These are phyloP conservation scores for Euthynnus affinis DNA, from an alignment of 2,797 vertebrate species.

Conservation along the genomic window DNA sequence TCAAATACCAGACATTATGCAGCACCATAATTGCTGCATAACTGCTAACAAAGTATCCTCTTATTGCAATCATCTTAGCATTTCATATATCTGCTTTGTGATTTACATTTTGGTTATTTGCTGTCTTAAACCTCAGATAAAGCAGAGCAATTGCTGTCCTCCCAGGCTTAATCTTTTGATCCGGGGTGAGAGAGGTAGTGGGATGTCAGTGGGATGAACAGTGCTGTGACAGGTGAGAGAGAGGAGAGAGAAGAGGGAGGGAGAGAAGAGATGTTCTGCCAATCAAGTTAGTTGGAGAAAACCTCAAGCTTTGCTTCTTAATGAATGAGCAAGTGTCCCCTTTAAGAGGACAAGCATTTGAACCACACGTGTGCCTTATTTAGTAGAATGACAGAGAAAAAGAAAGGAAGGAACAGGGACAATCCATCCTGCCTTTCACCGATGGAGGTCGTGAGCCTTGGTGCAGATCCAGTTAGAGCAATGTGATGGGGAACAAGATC, in stretches of 20 bases:
- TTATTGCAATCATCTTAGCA: conserved; percentile 43
- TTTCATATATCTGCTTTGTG: conserved; percentile 41
- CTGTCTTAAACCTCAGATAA: conserved; percentile 58
- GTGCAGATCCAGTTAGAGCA: conserved; percentile 25
- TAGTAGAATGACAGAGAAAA: conserved; percentile 43
- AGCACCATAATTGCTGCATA: conserved; percentile 5
- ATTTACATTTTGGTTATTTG: conserved; percentile 58
- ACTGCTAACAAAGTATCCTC: conserved; percentile 8
- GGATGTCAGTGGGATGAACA: conserved; percentile 67
- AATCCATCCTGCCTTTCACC: conserved; percentile 26
- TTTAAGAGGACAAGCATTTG: conserved; percentile 64
- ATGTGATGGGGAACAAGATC: conserved; percentile 19
- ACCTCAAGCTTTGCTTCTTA: conserved; percentile 55
- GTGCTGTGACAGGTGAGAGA: conserved; percentile 65
- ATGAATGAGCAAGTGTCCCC: conserved; percentile 69
- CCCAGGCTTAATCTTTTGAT: conserved; percentile 73
- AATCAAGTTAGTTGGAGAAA: conserved; percentile 68
- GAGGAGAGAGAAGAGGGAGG: conserved; percentile 40
- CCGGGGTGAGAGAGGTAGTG: conserved; percentile 56
- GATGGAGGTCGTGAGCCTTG: conserved; percentile 21
- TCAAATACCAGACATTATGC: conserved; percentile 22
- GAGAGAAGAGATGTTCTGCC: conserved; percentile 56
- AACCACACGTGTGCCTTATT: conserved; percentile 50
- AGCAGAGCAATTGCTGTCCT: conserved; percentile 67
- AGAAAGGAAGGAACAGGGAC: not conserved